Evolutionary conservation across 2,113 vertebrate species (phyloP).

Genomic region (Girardinichthys multiradiatus): DNA sequence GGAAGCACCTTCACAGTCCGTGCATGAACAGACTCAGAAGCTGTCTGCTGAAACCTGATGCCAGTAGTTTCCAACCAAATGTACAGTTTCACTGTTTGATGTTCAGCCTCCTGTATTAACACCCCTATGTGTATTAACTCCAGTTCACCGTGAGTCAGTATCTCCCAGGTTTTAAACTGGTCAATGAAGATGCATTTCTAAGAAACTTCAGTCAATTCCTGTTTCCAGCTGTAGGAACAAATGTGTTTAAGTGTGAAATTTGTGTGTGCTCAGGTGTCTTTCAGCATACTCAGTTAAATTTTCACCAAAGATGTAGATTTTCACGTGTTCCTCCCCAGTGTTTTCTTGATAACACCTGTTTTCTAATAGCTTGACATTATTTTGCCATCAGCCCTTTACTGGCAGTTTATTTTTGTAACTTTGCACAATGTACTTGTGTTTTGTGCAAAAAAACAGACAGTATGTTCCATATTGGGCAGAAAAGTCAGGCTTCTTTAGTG

Average conservation of each 20-base stretch:
- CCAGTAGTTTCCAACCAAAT: conserved; percentile 28
- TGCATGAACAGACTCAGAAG: conserved; percentile 23
- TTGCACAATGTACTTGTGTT: conserved; percentile 63
- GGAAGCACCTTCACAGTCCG: conserved; percentile 1
- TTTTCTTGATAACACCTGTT: conserved; percentile 11
- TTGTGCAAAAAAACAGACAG: conserved; percentile 51
- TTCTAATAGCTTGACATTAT: conserved; percentile 39
- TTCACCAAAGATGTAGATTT: conserved; percentile 84
- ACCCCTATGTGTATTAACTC: conserved; percentile 13
- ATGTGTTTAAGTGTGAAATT: conserved; percentile 8
- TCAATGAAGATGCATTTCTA: conserved; percentile 23
- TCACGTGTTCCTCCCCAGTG: conserved; percentile 52
- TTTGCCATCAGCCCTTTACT: conserved; percentile 52
- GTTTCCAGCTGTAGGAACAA: conserved; percentile 38
- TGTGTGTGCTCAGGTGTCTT: conserved; percentile 53
- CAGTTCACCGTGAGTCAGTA: conserved; percentile 16
- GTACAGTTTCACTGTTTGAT: conserved; percentile 39
- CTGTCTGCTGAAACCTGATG: conserved; percentile 18
- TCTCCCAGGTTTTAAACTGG: conserved; percentile 17
- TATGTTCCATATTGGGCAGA: conserved; percentile 26
- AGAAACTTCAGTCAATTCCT: conserved; percentile 33
- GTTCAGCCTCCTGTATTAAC: conserved; percentile 22
- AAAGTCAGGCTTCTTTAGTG: conserved; percentile 59
- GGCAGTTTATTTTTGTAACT: conserved; percentile 52
- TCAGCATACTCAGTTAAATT: conserved; percentile 68